phyloP scores from a whole-genome alignment of 1,140 invertebrate genomes.

The Lamellibrachia luymesi region DNA sequence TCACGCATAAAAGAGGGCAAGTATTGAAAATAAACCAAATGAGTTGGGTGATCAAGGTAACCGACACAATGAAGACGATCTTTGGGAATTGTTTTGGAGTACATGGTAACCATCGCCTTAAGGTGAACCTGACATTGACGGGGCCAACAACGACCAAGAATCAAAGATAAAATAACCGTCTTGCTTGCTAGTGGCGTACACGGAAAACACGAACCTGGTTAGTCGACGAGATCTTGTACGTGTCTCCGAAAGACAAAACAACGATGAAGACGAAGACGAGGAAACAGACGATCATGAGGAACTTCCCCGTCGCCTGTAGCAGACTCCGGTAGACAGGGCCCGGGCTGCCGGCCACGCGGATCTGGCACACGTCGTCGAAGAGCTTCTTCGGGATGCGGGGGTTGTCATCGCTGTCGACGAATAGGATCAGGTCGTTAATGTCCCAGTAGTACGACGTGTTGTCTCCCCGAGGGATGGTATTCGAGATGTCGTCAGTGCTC shows the following conservation, averaged over 20 bases:
- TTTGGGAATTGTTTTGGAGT: no score
- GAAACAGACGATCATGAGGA: slow-evolving; percentile 51
- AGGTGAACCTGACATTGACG: no score
- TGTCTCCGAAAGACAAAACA: slow-evolving; percentile 52
- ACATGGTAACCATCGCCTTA: no score
- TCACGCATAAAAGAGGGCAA: no score
- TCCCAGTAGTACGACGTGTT: slow-evolving; percentile 41
- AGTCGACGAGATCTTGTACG: slow-evolving; percentile 47
- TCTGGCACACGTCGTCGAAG: slow-evolving; percentile 48
- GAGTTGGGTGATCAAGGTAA: no score
- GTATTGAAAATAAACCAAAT: no score
- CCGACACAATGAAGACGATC: no score
- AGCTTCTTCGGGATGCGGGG: slow-evolving; percentile 47
- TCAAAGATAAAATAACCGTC: no score
- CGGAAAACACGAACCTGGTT: slow-evolving; percentile 32
- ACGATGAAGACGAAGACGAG: slow-evolving; percentile 53
- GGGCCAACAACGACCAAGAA: no score
- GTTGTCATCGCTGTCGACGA: slow-evolving; percentile 49
- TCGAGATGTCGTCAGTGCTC: slow-evolving; percentile 9
- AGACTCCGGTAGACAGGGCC: slow-evolving; percentile 51
- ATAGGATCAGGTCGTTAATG: slow-evolving; percentile 47
- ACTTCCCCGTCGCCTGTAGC: slow-evolving; percentile 49
- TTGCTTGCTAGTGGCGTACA: background rate
- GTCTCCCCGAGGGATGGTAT: slow-evolving; percentile 30
- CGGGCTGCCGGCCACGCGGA: slow-evolving; percentile 47